A percentile compares a stretch with the other conserved stretches of the same genome.
These are phyloP conservation scores for Furcifer pardalis DNA, from an alignment of 2,797 vertebrate genomes.

Conservation along the genomic window DNA sequence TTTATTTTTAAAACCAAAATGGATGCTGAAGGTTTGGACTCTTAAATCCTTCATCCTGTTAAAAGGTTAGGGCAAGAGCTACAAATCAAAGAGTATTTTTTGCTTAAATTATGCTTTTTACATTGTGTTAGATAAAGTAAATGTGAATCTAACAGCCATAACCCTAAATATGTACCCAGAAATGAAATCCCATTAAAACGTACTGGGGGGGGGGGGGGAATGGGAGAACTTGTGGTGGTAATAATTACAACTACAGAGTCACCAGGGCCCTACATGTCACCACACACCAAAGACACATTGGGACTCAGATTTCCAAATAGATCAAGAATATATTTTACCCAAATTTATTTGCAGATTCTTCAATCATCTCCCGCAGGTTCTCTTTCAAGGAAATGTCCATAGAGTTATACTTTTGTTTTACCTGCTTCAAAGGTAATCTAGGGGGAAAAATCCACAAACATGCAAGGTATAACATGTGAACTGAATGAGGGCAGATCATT, in stretches of 20 bases:
- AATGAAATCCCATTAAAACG: neutral
- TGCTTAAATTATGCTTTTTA: neutral
- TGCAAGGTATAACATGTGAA: neutral
- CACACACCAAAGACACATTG: neutral
- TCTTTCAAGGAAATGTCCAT: constrained; percentile 97
- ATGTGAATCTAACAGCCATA: neutral
- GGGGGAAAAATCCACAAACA: constrained; percentile 23
- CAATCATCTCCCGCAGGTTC: constrained; percentile 94
- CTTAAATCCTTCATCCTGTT: constrained; percentile 95
- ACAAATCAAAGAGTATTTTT: neutral
- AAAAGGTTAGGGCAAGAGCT: neutral
- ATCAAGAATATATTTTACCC: constrained; percentile 77
- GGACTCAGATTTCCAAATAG: neutral
- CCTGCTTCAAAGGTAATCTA: constrained; percentile 94
- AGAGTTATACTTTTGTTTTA: constrained; percentile 93
- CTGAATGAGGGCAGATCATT: neutral
- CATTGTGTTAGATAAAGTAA: neutral
- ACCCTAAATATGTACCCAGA: neutral
- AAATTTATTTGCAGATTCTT: constrained; percentile 97
- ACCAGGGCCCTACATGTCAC: too few species aligned
- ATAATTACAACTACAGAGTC: too few species aligned
- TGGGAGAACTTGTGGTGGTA: too few species aligned
- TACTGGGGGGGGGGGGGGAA: too few species aligned
- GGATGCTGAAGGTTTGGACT: constrained; percentile 93
- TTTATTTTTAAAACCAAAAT: constrained; percentile 97